These are phyloP conservation scores for Caradrina kadenii DNA, from an alignment of 2,888 invertebrate species.

Conservation along the genomic window DNA sequence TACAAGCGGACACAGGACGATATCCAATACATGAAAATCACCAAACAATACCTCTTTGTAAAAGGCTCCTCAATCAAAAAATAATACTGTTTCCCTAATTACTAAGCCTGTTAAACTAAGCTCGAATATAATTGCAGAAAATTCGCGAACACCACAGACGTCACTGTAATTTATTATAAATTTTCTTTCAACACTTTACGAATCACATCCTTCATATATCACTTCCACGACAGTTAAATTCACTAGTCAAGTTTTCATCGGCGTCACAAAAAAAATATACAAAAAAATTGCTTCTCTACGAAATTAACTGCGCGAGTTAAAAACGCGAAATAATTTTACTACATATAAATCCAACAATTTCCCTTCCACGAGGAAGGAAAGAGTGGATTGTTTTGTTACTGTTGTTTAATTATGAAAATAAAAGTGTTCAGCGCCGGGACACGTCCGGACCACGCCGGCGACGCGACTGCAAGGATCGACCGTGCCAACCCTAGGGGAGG, in stretches of 20 bases:
- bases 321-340: slow-evolving; percentile 81
- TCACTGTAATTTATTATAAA: slow-evolving; percentile 49
- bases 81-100: slow-evolving; percentile 71
- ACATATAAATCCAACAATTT: slow-evolving; percentile 74
- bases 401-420: slow-evolving; percentile 69
- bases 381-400: slow-evolving; percentile 80
- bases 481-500: slow-evolving; percentile 88
- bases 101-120: slow-evolving; percentile 83
- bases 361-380: slow-evolving; percentile 84
- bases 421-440: slow-evolving; percentile 75
- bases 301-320: slow-evolving; percentile 85
- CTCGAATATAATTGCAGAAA: slow-evolving; percentile 71
- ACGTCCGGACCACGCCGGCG: slow-evolving; percentile 86
- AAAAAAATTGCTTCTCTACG: slow-evolving; percentile 78
- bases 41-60: slow-evolving; percentile 83
- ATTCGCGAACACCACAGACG: slow-evolving; percentile 70
- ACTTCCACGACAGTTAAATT: slow-evolving; percentile 64
- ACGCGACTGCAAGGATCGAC: slow-evolving; percentile 90
- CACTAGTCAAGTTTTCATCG: slow-evolving; percentile 65
- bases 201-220: slow-evolving; percentile 63
- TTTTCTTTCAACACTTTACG: slow-evolving; percentile 61
- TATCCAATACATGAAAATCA: slow-evolving; percentile 87
- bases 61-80: slow-evolving; percentile 74
- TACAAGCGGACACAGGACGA: slow-evolving; percentile 87
- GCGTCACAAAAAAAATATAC: slow-evolving; percentile 60